These are phyloP conservation scores for Cololabis saira DNA, from an alignment of 2,113 vertebrate species.

Conservation along the genomic window DNA sequence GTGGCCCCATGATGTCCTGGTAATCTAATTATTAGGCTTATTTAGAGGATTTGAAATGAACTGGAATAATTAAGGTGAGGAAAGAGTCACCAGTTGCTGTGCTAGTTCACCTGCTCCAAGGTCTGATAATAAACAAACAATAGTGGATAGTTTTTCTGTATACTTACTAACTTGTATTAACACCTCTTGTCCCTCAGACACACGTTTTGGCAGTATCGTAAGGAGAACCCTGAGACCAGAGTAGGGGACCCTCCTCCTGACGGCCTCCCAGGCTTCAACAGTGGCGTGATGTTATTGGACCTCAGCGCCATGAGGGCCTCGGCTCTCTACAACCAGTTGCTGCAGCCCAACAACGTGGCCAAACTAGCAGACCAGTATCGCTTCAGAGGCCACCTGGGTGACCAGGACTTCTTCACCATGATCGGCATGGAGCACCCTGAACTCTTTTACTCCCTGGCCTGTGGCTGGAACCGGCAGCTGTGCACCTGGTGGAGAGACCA, in stretches of 20 bases:
- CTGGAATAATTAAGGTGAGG: no score
- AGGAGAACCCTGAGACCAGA: conserved; percentile 88
- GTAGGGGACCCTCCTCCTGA: conserved; percentile 92
- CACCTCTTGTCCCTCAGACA: conserved; percentile 81
- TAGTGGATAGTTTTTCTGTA: no score
- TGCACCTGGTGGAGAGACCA: conserved; percentile 98
- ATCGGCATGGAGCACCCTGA: conserved; percentile 95
- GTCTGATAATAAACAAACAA: no score
- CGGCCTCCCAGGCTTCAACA: conserved; percentile 95
- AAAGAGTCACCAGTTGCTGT: no score
- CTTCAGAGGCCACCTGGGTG: conserved; percentile 94
- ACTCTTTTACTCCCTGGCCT: conserved; percentile 89
- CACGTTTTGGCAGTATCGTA: conserved; percentile 97
- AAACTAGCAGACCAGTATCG: conserved; percentile 89
- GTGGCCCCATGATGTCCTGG: no score
- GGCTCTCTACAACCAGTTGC: conserved; percentile 87
- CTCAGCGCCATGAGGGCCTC: conserved; percentile 92
- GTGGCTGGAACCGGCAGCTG: conserved; percentile 96
- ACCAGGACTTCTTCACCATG: conserved; percentile 99
- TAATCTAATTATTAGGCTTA: no score
- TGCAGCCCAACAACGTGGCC: conserved; percentile 85
- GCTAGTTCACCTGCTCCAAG: no score
- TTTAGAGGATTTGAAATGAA: no score
- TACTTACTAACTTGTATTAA: no score
- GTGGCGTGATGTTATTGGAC: conserved; percentile 92